Percentiles rank a stretch among this genome's conserved stretches.
These are phyloP conservation scores for Umimayanthus kanabou DNA, from an alignment of 92 coral and sea anemone species.

Conservation along the genomic window DNA sequence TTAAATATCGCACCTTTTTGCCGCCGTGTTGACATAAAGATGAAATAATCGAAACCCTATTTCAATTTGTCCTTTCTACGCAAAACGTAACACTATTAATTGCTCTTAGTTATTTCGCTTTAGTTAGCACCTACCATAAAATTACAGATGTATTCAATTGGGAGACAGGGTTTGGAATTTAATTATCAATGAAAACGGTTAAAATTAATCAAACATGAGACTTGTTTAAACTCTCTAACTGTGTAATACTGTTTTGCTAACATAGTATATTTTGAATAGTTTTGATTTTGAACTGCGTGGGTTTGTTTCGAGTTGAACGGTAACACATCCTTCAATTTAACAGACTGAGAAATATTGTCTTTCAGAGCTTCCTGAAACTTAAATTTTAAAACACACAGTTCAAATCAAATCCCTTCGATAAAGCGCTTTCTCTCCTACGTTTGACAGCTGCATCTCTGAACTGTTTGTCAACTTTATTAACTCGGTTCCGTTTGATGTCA, in stretches of 20 bases:
- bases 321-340: neutral
- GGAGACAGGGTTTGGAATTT: too few species aligned
- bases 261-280: neutral
- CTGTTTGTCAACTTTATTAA: too few species aligned
- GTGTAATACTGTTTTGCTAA: neutral
- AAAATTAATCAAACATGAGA: neutral
- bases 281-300: neutral
- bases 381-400: too few species aligned
- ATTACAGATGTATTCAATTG: neutral
- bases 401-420: too few species aligned
- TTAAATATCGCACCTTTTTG: constrained; percentile 20
- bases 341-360: neutral
- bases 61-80: constrained; percentile 3
- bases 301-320: neutral
- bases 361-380: too few species aligned
- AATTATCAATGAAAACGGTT: neutral
- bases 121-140: neutral
- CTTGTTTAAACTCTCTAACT: neutral
- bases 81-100: neutral
- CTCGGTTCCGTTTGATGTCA: too few species aligned
- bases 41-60: neutral
- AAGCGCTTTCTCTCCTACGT: too few species aligned
- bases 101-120: neutral
- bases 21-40: constrained; percentile 34
- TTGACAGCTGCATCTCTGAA: too few species aligned